Evolutionary conservation across 2,797 vertebrate genomes (phyloP).

Genomic region (Lutjanus campechanus): DNA sequence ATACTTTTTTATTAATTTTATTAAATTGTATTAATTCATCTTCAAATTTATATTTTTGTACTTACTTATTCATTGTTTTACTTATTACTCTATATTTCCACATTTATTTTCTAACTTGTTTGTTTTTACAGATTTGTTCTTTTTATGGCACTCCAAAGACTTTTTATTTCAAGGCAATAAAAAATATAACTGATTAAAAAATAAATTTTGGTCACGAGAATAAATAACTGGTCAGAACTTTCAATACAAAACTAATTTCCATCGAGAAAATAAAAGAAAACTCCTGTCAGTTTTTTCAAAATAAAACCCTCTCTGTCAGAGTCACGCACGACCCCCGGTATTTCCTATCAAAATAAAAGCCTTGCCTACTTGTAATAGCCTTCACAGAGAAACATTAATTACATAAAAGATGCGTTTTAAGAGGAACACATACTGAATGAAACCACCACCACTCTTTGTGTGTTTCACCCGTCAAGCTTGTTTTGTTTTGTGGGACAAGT

Average conservation of each 20-base stretch:
- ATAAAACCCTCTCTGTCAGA: neutral
- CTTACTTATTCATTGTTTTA: too few species aligned
- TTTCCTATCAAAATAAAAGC: conserved; percentile 21
- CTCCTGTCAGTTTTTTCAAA: neutral
- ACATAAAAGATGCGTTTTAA: neutral
- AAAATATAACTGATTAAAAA: too few species aligned
- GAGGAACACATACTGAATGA: accelerated
- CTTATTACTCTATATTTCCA: too few species aligned
- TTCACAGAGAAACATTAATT: neutral
- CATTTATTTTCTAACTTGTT: too few species aligned
- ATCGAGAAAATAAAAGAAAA: neutral
- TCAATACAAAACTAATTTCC: accelerated
- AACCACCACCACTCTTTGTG: accelerated
- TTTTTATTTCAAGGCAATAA: too few species aligned
- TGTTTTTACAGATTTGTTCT: too few species aligned
- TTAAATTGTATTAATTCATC: too few species aligned
- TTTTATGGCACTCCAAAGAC: too few species aligned
- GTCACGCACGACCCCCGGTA: too few species aligned
- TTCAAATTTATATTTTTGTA: too few species aligned
- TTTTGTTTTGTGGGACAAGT: neutral
- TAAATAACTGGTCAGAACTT: neutral
- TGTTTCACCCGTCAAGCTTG: neutral
- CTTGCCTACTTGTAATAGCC: too few species aligned
- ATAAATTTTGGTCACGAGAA: neutral
- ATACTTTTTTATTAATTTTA: too few species aligned